A percentile compares a stretch with the other conserved stretches of the same genome.
Conservation (phyloP, 2,113 vertebrate species). For the Chionis minor region DNA sequence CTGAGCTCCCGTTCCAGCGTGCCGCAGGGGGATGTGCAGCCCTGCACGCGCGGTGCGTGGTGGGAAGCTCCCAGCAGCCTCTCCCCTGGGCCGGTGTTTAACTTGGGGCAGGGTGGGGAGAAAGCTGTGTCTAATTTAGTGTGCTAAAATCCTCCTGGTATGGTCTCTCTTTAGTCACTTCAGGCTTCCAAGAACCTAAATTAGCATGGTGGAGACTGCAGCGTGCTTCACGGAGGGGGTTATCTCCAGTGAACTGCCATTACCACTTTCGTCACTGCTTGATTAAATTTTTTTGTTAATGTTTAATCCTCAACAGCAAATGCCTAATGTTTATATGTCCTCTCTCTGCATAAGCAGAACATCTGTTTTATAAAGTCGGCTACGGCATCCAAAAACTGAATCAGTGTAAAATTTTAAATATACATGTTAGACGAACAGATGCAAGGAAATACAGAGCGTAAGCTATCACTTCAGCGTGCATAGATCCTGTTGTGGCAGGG, state of each 20-base stretch:
- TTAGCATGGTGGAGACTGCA: background rate
- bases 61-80: background rate
- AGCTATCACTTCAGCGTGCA: fast-evolving
- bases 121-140: background rate
- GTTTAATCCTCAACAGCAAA: conserved; percentile 11
- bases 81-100: background rate
- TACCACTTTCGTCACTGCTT: background rate
- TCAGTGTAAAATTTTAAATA: background rate
- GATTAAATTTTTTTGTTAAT: background rate
- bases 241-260: conserved; percentile 11
- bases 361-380: background rate
- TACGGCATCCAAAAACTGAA: background rate
- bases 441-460: background rate
- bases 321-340: background rate
- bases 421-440: background rate
- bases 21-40: background rate
- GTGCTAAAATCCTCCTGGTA: background rate
- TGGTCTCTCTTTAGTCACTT: background rate
- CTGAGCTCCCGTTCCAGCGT: background rate
- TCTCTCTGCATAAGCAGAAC: background rate
- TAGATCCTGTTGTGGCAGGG: background rate
- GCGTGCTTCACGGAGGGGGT: fast-evolving
- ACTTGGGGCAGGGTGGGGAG: background rate
- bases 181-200: background rate
- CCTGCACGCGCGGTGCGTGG: fast-evolving